Evolutionary conservation across 2,113 vertebrate genomes (phyloP).

Genomic region (Prionailurus viverrinus): DNA sequence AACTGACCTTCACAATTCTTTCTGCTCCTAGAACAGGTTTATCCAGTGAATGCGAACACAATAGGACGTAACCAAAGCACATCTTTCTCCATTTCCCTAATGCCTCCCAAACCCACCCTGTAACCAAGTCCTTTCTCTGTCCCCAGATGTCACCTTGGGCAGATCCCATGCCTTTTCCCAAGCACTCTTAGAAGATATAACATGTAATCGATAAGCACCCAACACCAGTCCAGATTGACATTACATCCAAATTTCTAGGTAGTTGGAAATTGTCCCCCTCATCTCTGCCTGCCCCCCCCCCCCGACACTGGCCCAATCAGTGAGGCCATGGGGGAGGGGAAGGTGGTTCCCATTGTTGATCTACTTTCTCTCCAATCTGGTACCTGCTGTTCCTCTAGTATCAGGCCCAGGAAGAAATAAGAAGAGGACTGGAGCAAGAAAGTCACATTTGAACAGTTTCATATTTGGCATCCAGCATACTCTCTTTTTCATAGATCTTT

Average conservation of each 20-base stretch:
- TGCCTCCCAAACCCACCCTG: neutral
- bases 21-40: neutral
- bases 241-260: neutral
- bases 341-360: no score
- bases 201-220: neutral
- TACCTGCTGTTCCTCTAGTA: neutral
- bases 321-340: rapidly evolving
- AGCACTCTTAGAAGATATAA: neutral
- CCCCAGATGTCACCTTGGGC: neutral
- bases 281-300: no score
- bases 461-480: neutral
- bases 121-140: neutral
- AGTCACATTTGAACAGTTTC: no score
- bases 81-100: neutral
- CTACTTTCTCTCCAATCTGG: neutral
- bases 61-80: neutral
- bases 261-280: neutral
- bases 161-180: neutral
- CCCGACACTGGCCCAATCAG: neutral
- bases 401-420: neutral
- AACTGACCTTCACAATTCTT: neutral
- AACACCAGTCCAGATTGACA: neutral
- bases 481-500: neutral
- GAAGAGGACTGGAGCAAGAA: neutral
- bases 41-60: neutral